Percentiles rank a stretch among this genome's conserved stretches.
These are phyloP conservation scores for Athalia cordata DNA, from an alignment of 2,888 invertebrate genomes.

Conservation along the genomic window DNA sequence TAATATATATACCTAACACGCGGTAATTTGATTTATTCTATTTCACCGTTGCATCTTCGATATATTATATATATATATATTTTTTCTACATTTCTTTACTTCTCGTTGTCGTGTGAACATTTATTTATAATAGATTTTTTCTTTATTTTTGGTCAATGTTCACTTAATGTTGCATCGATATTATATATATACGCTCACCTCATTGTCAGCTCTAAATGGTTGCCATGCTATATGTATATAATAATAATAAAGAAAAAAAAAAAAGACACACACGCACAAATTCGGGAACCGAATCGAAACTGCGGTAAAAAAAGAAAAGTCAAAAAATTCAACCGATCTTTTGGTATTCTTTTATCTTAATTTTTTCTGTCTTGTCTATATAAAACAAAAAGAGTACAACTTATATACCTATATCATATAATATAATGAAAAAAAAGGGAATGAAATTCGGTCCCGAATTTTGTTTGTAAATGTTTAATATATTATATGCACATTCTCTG, in stretches of 20 bases:
- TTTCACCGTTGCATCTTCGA: too few species aligned
- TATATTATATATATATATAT: too few species aligned
- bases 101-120: too few species aligned
- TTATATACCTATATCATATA: background rate
- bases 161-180: slow-evolving; percentile 61
- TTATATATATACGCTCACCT: slow-evolving; percentile 47
- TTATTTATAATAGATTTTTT: too few species aligned
- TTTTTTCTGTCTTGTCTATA: background rate
- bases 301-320: too few species aligned
- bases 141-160: slow-evolving; percentile 53
- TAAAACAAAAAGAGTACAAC: background rate
- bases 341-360: background rate
- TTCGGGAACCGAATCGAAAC: too few species aligned
- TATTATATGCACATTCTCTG: slow-evolving; percentile 11
- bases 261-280: too few species aligned
- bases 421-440: too few species aligned
- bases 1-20: too few species aligned
- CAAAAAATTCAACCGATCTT: background rate
- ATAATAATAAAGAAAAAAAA: slow-evolving; percentile 53
- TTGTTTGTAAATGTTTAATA: slow-evolving; percentile 1
- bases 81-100: too few species aligned
- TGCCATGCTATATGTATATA: slow-evolving; percentile 31
- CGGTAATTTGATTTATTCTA: too few species aligned
- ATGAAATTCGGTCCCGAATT: background rate
- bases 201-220: slow-evolving; percentile 21